Conservation (phyloP, 2,797 vertebrate species). For the Gymnothorax reevesii region DNA sequence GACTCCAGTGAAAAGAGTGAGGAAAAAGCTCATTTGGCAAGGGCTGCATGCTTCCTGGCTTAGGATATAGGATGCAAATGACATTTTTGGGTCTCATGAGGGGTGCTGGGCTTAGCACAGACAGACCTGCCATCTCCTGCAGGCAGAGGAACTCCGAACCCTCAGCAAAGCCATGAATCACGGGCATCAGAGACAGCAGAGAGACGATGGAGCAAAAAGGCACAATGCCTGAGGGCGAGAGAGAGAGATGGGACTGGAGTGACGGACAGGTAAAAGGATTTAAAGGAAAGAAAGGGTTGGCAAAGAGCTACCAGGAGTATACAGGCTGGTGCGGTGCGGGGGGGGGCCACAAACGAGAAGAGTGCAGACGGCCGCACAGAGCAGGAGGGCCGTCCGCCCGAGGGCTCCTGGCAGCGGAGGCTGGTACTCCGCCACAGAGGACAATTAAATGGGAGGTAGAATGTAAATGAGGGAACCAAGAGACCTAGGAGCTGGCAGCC, state of each 20-base stretch:
- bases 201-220: slow-evolving; percentile 28
- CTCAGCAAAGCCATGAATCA: slow-evolving; percentile 3
- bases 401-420: slow-evolving; percentile 3
- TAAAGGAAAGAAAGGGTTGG: not conserved
- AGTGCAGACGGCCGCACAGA: not conserved
- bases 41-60: not conserved
- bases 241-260: not conserved
- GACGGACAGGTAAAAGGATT: not conserved
- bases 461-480: not conserved
- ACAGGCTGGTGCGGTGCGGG: slow-evolving; percentile 18
- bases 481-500: not conserved
- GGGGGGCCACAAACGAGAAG: not conserved
- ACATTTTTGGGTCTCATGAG: slow-evolving; percentile 35
- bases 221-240: slow-evolving; percentile 12
- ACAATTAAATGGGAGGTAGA: slow-evolving; percentile 17
- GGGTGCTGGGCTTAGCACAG: slow-evolving; percentile 36
- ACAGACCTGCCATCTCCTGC: slow-evolving; percentile 24
- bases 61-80: slow-evolving; percentile 40
- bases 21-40: not conserved
- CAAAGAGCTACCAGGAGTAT: slow-evolving; percentile 8
- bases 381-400: not conserved
- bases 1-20: not conserved
- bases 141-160: not conserved
- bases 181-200: slow-evolving; percentile 24
- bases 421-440: not conserved